These are phyloP conservation scores for Leptopterna dolabrata DNA, from an alignment of 2,888 invertebrate species.

Conservation along the genomic window DNA sequence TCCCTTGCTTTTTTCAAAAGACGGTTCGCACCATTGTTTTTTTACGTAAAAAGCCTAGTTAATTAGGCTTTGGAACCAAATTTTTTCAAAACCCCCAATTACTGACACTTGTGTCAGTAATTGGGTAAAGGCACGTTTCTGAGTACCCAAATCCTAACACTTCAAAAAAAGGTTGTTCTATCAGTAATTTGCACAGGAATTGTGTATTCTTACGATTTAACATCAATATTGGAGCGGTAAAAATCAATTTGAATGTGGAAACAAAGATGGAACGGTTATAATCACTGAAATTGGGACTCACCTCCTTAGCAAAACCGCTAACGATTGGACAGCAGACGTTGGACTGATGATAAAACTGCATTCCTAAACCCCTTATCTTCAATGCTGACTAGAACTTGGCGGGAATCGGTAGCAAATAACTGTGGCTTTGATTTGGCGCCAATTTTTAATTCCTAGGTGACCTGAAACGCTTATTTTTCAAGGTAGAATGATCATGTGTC, in stretches of 20 bases:
- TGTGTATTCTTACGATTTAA: not conserved
- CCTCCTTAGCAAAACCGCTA: constrained; percentile 14
- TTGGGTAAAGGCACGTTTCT: not conserved
- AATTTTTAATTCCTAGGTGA: not conserved
- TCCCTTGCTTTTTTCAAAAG: not conserved
- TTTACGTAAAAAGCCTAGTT: not conserved
- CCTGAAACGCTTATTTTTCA: not conserved
- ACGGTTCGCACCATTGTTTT: not conserved
- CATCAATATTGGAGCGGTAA: not conserved
- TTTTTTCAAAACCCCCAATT: not conserved
- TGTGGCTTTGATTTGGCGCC: not conserved
- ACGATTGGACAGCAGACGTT: not conserved
- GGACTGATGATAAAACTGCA: not conserved
- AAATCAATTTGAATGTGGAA: not conserved
- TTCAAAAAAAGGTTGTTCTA: not conserved
- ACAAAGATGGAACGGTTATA: constrained; percentile 17
- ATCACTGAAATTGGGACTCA: not conserved
- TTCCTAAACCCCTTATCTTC: not conserved
- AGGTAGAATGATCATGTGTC: no score
- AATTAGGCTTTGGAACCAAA: not conserved
- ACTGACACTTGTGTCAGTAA: not conserved
- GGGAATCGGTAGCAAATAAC: not conserved
- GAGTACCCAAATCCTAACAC: not conserved
- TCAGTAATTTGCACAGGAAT: constrained; percentile 7
- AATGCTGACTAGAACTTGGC: no score